Evolutionary conservation across 2,113 vertebrate genomes (phyloP).

Genomic region (Desmodus rotundus): DNA sequence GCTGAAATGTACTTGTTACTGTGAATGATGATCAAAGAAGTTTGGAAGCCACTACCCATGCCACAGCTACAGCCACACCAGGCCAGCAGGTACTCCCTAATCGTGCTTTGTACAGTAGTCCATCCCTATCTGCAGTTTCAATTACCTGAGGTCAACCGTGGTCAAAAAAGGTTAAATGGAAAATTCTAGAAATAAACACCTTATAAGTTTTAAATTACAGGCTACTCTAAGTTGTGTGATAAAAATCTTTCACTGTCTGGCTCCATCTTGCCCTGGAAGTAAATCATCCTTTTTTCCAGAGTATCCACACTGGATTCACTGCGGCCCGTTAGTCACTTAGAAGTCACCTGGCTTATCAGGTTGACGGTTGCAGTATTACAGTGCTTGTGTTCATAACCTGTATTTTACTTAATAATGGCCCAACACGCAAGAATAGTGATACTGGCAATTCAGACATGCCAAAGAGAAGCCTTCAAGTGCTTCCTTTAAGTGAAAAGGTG

Average conservation of each 20-base stretch:
- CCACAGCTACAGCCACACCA: background rate
- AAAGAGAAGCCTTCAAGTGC: background rate
- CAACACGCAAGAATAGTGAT: background rate
- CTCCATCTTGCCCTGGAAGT: background rate
- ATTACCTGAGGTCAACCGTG: background rate
- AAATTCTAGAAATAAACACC: background rate
- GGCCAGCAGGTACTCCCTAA: background rate
- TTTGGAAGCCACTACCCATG: background rate
- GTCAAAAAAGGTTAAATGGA: background rate
- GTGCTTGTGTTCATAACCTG: background rate
- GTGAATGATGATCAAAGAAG: background rate
- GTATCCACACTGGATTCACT: background rate
- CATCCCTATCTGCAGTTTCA: background rate
- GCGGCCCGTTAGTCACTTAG: background rate
- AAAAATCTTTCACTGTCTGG: background rate
- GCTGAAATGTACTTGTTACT: slow-evolving; percentile 27
- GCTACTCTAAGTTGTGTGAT: background rate
- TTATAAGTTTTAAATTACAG: background rate
- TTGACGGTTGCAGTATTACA: background rate
- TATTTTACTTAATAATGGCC: background rate
- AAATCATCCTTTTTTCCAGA: background rate
- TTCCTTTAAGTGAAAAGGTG: background rate
- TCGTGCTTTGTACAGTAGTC: background rate
- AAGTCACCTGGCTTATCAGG: background rate
- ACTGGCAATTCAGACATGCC: background rate